A percentile compares a stretch with the other conserved stretches of the same genome.
These are phyloP conservation scores for Nyctibius bracteatus DNA, from an alignment of 2,113 vertebrate species.

Conservation along the genomic window DNA sequence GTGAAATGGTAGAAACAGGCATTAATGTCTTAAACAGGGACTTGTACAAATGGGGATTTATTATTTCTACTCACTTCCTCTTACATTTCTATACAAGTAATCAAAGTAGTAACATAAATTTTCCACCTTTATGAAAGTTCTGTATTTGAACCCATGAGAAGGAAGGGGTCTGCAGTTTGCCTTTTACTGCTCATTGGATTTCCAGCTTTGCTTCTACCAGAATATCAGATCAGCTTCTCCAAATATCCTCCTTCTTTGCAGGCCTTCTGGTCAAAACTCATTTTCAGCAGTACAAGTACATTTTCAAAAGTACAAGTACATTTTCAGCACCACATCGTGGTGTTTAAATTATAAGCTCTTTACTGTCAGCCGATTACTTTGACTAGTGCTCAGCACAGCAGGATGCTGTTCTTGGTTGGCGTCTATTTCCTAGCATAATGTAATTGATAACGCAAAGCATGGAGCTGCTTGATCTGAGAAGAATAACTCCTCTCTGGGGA, in stretches of 20 bases:
- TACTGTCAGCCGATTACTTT: background rate
- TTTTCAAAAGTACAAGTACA: background rate
- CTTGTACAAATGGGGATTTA: background rate
- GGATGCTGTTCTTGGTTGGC: background rate
- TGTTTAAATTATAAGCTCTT: background rate
- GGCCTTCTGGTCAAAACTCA: background rate
- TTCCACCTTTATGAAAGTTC: background rate
- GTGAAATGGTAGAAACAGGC: background rate
- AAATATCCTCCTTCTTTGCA: background rate
- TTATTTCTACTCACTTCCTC: background rate
- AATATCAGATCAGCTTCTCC: background rate
- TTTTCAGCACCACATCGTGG: fast-evolving
- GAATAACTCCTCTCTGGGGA: background rate
- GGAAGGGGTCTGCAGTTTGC: background rate
- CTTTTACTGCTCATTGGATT: background rate
- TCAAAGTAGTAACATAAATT: background rate
- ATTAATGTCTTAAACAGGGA: background rate
- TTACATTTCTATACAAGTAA: background rate
- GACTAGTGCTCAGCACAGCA: background rate
- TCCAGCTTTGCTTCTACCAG: background rate
- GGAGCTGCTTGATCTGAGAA: background rate
- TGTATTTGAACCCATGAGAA: background rate
- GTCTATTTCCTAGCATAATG: background rate
- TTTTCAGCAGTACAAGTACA: background rate
- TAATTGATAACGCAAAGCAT: background rate